Evolutionary conservation across 2,113 vertebrate genomes (phyloP).

Genomic region (Lates calcarifer): DNA sequence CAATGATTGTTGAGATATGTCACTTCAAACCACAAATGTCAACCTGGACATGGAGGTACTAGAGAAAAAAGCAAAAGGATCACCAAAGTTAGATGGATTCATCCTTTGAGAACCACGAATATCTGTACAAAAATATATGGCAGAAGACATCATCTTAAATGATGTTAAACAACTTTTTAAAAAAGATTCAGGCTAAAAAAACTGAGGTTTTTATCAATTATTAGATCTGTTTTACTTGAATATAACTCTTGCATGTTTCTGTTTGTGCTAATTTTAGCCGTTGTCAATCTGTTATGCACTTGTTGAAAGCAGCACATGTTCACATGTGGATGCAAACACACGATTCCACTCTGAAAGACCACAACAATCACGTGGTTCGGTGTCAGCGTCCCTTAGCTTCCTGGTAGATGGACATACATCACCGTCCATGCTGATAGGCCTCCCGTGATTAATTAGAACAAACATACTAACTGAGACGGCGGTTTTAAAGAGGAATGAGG

Average conservation of each 20-base stretch:
- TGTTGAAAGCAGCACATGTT: constrained; percentile 35
- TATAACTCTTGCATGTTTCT: background rate
- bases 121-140: too few relatives aligned
- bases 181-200: too few relatives aligned
- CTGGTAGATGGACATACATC: constrained; percentile 56
- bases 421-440: constrained; percentile 45
- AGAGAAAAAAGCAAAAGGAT: too few relatives aligned
- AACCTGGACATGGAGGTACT: too few relatives aligned
- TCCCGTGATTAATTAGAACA: constrained; percentile 37
- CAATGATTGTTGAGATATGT: too few relatives aligned
- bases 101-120: too few relatives aligned
- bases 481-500: background rate
- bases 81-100: too few relatives aligned
- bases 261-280: background rate
- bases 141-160: too few relatives aligned
- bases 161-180: too few relatives aligned
- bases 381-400: constrained; percentile 39
- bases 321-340: background rate
- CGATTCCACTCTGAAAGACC: constrained; percentile 5
- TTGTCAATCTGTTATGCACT: background rate
- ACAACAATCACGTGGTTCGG: constrained; percentile 25
- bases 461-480: background rate
- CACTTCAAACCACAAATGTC: too few relatives aligned
- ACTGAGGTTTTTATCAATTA: too few relatives aligned
- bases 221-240: background rate